Evolutionary conservation across 2,797 vertebrate species (phyloP).

Genomic region (Falco concolor): DNA sequence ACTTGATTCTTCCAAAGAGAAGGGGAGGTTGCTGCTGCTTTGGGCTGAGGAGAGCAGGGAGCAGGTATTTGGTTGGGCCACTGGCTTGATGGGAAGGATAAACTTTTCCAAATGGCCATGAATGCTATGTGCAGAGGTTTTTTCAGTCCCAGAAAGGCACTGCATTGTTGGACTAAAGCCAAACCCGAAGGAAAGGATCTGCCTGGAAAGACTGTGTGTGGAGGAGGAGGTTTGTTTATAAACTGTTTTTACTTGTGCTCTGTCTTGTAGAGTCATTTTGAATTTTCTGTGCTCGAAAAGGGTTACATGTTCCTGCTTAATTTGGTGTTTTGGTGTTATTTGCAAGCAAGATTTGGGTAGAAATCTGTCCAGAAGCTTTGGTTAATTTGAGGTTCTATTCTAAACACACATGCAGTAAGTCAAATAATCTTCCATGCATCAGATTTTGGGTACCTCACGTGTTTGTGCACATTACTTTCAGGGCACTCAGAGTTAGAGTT

Average conservation of each 20-base stretch:
- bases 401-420: not conserved
- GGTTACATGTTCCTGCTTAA: not conserved
- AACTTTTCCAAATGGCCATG: not conserved
- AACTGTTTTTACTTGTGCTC: not conserved
- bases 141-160: not conserved
- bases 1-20: not conserved
- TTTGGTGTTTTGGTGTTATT: not conserved
- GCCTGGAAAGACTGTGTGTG: not conserved
- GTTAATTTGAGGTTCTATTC: not conserved
- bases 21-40: not conserved
- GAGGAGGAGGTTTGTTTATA: constrained; percentile 17
- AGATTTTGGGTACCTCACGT: not conserved
- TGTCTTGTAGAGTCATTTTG: not conserved
- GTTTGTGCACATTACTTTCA: not conserved
- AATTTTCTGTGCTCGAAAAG: not conserved
- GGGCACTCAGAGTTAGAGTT: not conserved
- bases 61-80: not conserved
- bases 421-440: not conserved
- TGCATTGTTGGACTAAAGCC: not conserved
- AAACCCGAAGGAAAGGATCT: not conserved
- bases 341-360: not conserved
- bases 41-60: not conserved
- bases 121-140: not conserved
- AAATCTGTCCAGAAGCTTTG: not conserved
- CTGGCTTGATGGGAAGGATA: not conserved